Conservation (phyloP, 2,797 vertebrate genomes). For the Crocodylus rhombifer region DNA sequence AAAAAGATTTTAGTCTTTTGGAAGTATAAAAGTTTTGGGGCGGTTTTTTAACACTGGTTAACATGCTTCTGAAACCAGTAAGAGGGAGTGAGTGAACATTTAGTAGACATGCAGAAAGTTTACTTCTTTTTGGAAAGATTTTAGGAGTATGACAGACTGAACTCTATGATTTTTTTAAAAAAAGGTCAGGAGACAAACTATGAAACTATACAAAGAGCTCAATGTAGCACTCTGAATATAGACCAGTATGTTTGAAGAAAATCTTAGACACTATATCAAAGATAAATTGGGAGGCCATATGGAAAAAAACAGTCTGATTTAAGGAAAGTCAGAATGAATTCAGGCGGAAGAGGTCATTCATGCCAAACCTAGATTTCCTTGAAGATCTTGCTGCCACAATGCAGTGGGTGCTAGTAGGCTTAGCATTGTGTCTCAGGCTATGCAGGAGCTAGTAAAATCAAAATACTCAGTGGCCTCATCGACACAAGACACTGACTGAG, state of each 20-base stretch:
- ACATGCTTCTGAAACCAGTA: not conserved
- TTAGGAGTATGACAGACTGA: not conserved
- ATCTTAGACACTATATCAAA: not conserved
- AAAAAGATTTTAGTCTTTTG: not conserved
- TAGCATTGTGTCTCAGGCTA: conserved; percentile 43
- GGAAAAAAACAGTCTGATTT: conserved; percentile 21
- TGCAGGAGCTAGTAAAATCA: conserved; percentile 41
- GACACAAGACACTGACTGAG: too few species aligned
- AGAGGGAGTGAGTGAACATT: not conserved
- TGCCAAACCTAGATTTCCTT: conserved; percentile 56
- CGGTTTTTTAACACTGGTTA: not conserved
- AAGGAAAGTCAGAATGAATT: conserved; percentile 40
- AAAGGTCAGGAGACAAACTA: not conserved
- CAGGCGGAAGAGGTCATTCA: conserved; percentile 14
- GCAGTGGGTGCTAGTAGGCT: conserved; percentile 20
- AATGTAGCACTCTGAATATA: not conserved
- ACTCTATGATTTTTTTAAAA: not conserved
- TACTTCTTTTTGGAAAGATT: not conserved
- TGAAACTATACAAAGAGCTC: not conserved
- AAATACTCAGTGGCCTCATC: not conserved
- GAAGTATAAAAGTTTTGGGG: not conserved
- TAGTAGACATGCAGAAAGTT: not conserved
- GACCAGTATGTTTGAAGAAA: conserved; percentile 23
- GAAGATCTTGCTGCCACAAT: conserved; percentile 53
- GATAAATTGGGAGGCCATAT: conserved; percentile 17